Base-by-base conservation (phyloP, 2,888 invertebrate genomes). In the Cartodere bifasciata region DNA sequence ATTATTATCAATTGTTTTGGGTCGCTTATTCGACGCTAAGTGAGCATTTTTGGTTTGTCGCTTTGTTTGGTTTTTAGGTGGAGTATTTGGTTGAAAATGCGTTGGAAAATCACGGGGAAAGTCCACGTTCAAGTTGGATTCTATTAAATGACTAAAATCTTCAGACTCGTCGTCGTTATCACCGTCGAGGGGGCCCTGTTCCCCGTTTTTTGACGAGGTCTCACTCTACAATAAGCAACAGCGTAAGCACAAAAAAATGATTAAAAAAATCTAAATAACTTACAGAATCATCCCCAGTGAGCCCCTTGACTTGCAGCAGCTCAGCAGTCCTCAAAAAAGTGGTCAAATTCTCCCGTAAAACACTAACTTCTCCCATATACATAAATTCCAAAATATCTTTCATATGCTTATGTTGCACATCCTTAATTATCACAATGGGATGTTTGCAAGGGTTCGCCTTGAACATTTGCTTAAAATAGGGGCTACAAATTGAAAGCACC, bases 401-500 rank as follows among this genome's bases (percentile, higher is more conserved):
- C 46, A 79, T 60, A 48, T 79, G 75, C 31, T 72, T 69, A 41
- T 73, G 73, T 4, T 70, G 66, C 16, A 79, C 74, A 62, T 78
- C 78, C 51, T 76, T 76, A 32, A 79, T 58, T 39, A 79, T 77
- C 33, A 79, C 76, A 43, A 78, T 77, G 1, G 79, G 77, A 60
- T 78, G 78, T 47, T 75, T 75, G 47, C 77, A 78, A 1, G 75
- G 75, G 47, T 76, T 77, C 45, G 65, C 65, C 64, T 77, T 77
- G 55, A 81, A 81, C 45, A 81, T 64, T 55, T 76, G 72, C 56
- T 77, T 77, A 59, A 82, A 82, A 55, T 79, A 81, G 15, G 80
- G 78, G 53, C 81, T 81, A 63, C 81, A 81, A 27, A 82, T 76
- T 13, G 81, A 81, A 28, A 82, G 64, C 45, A 82, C 78, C 41